Percentiles rank a stretch among this genome's conserved stretches.
These are phyloP conservation scores for Philotrypesis tridentata DNA, from an alignment of 1,140 invertebrate species.

Conservation along the genomic window DNA sequence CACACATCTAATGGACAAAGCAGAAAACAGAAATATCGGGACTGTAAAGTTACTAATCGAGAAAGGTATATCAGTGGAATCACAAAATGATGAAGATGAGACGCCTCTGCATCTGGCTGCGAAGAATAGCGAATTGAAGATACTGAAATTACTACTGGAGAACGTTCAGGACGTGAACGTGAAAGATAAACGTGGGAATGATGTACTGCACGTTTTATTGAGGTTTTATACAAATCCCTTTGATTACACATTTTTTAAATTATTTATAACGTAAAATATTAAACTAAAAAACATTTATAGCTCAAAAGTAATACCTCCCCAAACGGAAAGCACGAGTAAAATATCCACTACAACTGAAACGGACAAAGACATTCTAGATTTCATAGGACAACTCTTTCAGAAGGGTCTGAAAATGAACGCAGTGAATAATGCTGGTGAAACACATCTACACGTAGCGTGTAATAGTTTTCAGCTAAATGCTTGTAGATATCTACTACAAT, in stretches of 20 bases:
- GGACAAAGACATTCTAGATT: background rate
- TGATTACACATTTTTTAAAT: background rate
- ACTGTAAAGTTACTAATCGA: background rate
- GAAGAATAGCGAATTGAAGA: background rate
- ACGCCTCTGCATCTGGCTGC: background rate
- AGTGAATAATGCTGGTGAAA: background rate
- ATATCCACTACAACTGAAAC: background rate
- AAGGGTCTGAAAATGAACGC: background rate
- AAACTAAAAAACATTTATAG: background rate
- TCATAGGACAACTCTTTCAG: background rate
- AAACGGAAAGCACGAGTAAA: background rate
- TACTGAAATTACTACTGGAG: background rate
- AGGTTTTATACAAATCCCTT: background rate
- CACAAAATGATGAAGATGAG: background rate
- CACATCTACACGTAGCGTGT: background rate
- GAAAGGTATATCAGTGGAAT: background rate
- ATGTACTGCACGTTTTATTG: background rate
- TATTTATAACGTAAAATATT: background rate
- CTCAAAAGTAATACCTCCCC: background rate
- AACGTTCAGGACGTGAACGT: background rate
- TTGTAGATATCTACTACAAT: background rate
- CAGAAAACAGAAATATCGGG: background rate
- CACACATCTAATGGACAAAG: background rate
- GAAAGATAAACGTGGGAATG: background rate
- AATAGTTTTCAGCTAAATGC: background rate